These are phyloP conservation scores for Scaptomyza parva DNA, from an alignment of 2,888 invertebrate species.

Conservation along the genomic window DNA sequence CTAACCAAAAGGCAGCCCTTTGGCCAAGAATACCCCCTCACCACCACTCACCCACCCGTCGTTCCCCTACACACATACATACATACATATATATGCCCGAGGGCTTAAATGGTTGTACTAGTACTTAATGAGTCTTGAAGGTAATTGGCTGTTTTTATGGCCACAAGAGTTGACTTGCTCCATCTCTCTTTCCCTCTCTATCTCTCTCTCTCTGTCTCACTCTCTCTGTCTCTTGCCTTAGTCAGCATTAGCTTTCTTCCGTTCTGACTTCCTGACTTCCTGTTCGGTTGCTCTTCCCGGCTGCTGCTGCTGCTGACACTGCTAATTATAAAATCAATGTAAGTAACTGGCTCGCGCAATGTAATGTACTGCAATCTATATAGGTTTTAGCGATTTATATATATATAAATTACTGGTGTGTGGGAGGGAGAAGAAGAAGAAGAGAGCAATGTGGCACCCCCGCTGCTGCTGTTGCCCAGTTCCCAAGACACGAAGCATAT, in stretches of 20 bases:
- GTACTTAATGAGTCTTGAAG: conserved; percentile 76
- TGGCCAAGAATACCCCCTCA: conserved; percentile 5
- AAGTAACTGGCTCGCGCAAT: conserved; percentile 51
- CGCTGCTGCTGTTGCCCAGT: conserved; percentile 1
- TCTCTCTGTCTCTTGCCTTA: neutral
- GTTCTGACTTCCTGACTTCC: conserved; percentile 1
- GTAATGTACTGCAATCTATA: neutral
- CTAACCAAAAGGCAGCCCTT: conserved; percentile 53
- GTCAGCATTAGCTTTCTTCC: conserved; percentile 13
- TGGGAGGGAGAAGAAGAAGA: neutral
- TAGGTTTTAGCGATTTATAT: neutral
- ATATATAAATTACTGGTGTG: neutral
- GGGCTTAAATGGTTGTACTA: conserved; percentile 44
- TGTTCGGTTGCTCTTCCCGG: neutral
- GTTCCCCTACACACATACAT: no score
- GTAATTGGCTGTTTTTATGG: conserved; percentile 75
- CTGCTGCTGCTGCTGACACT: conserved; percentile 33
- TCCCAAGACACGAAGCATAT: conserved; percentile 68
- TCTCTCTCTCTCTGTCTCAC: neutral
- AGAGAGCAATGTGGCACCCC: neutral
- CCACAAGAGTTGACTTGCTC: conserved; percentile 65
- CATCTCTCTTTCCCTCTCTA: conserved; percentile 29
- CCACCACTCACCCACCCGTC: neutral
- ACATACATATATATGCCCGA: conserved; percentile 2
- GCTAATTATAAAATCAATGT: conserved; percentile 76